phyloP scores from a whole-genome alignment of 2,888 invertebrate species.

The Tipula unca region DNA sequence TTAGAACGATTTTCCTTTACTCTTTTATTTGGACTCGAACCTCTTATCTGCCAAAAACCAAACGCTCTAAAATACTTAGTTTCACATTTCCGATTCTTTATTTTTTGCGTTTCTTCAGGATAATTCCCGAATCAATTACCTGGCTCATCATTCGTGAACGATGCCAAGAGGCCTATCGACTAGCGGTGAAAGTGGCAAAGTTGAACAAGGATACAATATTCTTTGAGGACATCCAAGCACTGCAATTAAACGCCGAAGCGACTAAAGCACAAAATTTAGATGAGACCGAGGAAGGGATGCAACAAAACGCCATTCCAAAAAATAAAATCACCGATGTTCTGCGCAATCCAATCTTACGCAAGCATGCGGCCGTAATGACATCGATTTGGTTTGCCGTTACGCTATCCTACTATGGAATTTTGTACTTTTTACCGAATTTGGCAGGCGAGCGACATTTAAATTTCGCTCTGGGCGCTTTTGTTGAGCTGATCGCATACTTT shows the following conservation, averaged over 20 bases:
- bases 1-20: too few species aligned
- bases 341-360: constrained; percentile 25
- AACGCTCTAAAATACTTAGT: too few species aligned
- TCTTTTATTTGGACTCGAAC: too few species aligned
- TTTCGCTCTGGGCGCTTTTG: constrained; percentile 43
- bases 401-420: constrained; percentile 41
- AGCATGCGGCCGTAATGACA: constrained; percentile 28
- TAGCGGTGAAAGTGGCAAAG: constrained; percentile 33
- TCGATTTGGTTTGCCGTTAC: constrained; percentile 41
- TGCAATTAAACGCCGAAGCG: constrained; percentile 18
- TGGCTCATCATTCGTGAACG: constrained; percentile 38
- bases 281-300: neutral
- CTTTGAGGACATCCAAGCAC: constrained; percentile 25
- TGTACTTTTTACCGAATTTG: constrained; percentile 39
- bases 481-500: constrained; percentile 42
- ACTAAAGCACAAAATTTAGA: neutral
- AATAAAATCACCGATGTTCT: constrained; percentile 24
- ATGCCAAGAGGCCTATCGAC: constrained; percentile 35
- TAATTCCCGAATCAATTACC: constrained; percentile 41
- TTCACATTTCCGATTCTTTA: too few species aligned
- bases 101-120: too few species aligned
- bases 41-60: too few species aligned
- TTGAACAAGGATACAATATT: constrained; percentile 30
- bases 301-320: neutral
- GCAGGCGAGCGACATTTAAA: constrained; percentile 43